Conservation (phyloP, 2,797 vertebrate genomes). For the Psittacula derbiana region DNA sequence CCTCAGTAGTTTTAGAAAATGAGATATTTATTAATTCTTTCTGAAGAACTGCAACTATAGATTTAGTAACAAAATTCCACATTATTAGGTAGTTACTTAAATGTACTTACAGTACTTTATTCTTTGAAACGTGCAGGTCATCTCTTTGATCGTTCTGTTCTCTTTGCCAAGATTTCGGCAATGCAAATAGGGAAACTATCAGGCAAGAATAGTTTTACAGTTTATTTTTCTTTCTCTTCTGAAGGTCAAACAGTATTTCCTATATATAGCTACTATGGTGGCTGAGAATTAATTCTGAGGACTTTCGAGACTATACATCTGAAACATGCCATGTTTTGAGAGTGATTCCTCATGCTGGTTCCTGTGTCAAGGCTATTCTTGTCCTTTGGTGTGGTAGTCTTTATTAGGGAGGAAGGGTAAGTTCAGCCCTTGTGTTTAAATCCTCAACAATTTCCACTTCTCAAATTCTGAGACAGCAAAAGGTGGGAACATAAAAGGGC, state of each 20-base stretch:
- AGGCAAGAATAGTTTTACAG: neutral
- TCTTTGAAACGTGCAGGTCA: neutral
- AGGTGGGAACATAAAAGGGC: neutral
- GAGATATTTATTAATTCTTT: neutral
- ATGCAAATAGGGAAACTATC: neutral
- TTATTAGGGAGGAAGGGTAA: neutral
- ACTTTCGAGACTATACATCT: neutral
- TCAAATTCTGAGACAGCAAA: neutral
- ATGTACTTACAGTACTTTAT: neutral
- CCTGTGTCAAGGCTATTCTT: neutral
- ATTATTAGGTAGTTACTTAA: neutral
- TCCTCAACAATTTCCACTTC: neutral
- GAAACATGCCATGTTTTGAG: neutral
- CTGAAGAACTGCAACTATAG: neutral
- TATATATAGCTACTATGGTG: neutral
- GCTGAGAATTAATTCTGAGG: neutral
- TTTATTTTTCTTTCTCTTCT: conserved; percentile 23
- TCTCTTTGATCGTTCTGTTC: neutral
- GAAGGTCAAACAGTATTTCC: neutral
- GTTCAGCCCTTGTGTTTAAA: neutral
- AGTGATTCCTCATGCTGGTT: neutral
- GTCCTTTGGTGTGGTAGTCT: neutral
- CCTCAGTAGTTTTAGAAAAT: neutral
- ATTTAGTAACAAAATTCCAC: neutral
- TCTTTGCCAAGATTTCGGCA: neutral